phyloP scores from a whole-genome alignment of 2,797 vertebrate species.

The Eremophila alpestris region DNA sequence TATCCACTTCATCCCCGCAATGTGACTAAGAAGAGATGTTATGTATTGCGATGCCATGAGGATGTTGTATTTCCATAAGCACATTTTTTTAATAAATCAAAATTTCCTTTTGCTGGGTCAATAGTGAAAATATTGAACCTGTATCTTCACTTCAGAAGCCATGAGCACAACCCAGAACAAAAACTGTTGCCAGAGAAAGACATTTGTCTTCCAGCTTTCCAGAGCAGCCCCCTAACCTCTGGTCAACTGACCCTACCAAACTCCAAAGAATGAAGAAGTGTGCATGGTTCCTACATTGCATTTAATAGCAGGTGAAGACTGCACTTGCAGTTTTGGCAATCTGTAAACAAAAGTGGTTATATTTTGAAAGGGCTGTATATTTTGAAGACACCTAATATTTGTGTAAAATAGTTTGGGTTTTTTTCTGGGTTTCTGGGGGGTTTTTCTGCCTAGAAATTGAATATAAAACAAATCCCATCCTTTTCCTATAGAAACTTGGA shows the following conservation, averaged over 20 bases:
- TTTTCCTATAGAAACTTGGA: background rate
- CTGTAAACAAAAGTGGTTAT: background rate
- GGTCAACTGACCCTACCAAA: background rate
- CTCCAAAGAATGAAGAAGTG: background rate
- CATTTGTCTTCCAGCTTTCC: background rate
- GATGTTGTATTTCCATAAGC: background rate
- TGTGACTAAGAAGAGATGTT: background rate
- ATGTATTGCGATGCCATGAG: accelerated
- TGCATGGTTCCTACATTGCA: background rate
- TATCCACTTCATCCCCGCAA: accelerated
- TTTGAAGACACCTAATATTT: background rate
- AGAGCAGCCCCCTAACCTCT: background rate
- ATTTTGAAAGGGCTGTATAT: background rate
- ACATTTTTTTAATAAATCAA: background rate
- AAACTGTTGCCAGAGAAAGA: background rate
- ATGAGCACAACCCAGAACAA: background rate
- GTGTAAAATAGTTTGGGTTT: background rate
- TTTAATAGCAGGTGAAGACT: background rate
- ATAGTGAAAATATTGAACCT: background rate
- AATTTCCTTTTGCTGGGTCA: background rate
- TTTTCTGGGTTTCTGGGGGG: background rate
- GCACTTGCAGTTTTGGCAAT: background rate
- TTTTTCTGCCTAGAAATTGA: background rate
- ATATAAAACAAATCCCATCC: background rate
- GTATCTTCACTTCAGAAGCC: background rate